Evolutionary conservation across 2,113 vertebrate genomes (phyloP), one percentile per base, ranked within the genome.

Genomic region (Solenodon paradoxus): DNA sequence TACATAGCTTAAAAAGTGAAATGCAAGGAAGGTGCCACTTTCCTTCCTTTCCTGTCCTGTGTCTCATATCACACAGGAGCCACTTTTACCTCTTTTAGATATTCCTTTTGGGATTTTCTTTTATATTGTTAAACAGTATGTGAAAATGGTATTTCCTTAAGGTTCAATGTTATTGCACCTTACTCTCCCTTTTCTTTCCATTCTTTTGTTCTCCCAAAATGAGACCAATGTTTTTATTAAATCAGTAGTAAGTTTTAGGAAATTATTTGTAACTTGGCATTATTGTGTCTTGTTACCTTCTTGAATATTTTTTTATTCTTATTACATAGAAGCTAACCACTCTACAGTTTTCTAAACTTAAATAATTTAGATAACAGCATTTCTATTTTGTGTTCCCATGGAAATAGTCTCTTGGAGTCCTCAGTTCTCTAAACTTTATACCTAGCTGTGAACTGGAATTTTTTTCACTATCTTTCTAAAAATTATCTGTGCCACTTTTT

Each of bases 1-100:
- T 92, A 72, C 71, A 68, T 74, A 63, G 4, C 90, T 90, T 85
- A 75, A 47, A 94, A 94, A 64, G 10, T 53, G 30, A 79, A 90
- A 69, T 64, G 42, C 24, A 64, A 90, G 28, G 28, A 51, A 57
- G 61, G 63, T 79, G 5, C 3, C 26, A 78, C 1, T 68, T 87
- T 5, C 7, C 12, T 71, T 5, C 28, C 24, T 75, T 95, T 69
- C 5, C 49, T 51, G 55, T 80, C 32, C 16, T 38, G 61, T 66
- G 24, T 77, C 81, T 74, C 55, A 10, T 72, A 11, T 51, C n/a
- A n/a, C 35, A 85, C 9, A 51, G 68, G 13, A 42, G 47, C 16
- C 51, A 79, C n/a, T 57, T 85, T 84, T 22, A 42, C 20, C 22
- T 91, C 35, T 90, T 49, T 96, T 79, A 55, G n/a, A 11, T 49